Evolutionary conservation across 2,888 invertebrate genomes (phyloP), one percentile per base, ranked within the genome.

Genomic region (Phrixothrix hirtus): DNA sequence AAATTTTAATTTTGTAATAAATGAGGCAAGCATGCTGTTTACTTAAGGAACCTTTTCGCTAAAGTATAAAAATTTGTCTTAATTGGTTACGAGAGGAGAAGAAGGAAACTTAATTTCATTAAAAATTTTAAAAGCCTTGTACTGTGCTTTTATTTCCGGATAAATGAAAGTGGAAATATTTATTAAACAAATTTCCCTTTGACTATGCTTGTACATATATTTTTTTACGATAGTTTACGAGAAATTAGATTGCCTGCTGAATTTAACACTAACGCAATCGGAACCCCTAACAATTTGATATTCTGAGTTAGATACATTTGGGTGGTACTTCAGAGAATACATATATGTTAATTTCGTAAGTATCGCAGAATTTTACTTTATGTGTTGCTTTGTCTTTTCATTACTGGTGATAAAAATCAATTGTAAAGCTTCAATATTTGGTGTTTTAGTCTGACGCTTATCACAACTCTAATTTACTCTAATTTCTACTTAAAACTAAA

Each of bases 401-500:
- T n/a, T n/a, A 21, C 21, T 21, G 21, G 4, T n/a, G 45, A 7
- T 26, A 45, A n/a, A 27, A 13, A 46, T 38, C 32, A 38, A 46
- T 46, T 38, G 29, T 7, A 37, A 11, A 9, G 16, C 14, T 6
- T 13, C 27, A 35, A 42, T 36, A 49, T 49, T 32, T 39, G 34
- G 34, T 48, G 39, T 48, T 48, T 48, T 32, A 25, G 37, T 34
- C 39, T 27, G 31, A 41, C 47, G 32, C 35, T 48, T 41, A 41
- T 48, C 47, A 34, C 47, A 16, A 47, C 38, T 32, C 21, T 48
- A 48, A 48, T 48, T 41, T 48, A 48, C 41, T 48, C 32, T 41
- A 41, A 48, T 41, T 53, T 53, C 53, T 47, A 32, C 37, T 37
- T 53, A 21, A 5, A 43, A 47, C 47, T 36, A 37, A 42, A 47